These are phyloP conservation scores for Acanthurus tractus DNA, from an alignment of 2,797 vertebrate species.

Conservation along the genomic window DNA sequence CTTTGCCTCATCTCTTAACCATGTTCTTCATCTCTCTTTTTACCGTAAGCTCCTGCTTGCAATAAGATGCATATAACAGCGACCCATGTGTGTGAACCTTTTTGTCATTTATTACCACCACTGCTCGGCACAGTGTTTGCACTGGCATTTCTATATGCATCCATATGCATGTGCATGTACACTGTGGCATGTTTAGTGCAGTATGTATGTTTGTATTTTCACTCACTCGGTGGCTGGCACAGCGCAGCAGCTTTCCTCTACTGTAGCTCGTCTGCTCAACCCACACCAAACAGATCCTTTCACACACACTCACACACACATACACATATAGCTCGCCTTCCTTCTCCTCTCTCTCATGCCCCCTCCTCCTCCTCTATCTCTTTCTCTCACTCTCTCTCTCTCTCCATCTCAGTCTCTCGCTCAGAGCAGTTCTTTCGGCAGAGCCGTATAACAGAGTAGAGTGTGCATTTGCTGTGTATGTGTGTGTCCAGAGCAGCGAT, in stretches of 20 bases:
- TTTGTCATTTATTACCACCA: not conserved
- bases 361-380: constrained; percentile 49
- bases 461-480: constrained; percentile 44
- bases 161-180: not conserved
- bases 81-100: not conserved
- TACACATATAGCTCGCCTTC: constrained; percentile 36
- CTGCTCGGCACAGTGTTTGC: not conserved
- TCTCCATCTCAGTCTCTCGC: constrained; percentile 51
- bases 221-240: constrained; percentile 10
- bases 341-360: constrained; percentile 48
- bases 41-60: constrained; percentile 2
- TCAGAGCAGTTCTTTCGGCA: constrained; percentile 56
- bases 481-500: constrained; percentile 68
- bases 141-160: not conserved
- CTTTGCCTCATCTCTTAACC: constrained; percentile 9
- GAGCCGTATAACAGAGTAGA: constrained; percentile 54
- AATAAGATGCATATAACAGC: constrained; percentile 14
- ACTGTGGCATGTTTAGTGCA: not conserved
- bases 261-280: constrained; percentile 31
- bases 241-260: constrained; percentile 24
- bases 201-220: constrained; percentile 12
- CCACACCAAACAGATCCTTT: constrained; percentile 31
- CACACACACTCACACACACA: constrained; percentile 22
- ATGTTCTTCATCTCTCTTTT: not conserved
- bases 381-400: constrained; percentile 24